These are phyloP conservation scores for Squalus acanthias DNA, from an alignment of 2,797 vertebrate genomes.

Conservation along the genomic window DNA sequence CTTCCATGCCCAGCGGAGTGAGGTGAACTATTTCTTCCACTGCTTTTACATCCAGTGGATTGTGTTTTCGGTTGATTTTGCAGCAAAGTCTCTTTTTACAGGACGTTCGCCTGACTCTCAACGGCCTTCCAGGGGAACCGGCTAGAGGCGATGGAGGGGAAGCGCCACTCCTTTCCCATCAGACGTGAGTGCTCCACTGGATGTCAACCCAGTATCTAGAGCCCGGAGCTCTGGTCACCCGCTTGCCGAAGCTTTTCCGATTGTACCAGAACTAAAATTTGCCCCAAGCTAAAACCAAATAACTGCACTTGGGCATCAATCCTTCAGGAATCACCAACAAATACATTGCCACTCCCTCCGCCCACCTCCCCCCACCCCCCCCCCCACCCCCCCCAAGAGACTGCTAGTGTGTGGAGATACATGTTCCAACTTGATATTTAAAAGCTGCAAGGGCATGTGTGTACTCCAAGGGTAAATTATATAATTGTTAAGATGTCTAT, in stretches of 20 bases:
- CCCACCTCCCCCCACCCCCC: not conserved
- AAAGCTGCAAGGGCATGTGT: not conserved
- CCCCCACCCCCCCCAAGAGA: not conserved
- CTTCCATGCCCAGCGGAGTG: not conserved
- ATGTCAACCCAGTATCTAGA: not conserved
- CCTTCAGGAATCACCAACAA: not conserved
- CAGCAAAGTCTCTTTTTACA: not conserved
- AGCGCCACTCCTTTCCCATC: not conserved
- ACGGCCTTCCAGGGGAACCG: not conserved
- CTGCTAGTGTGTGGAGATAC: not conserved
- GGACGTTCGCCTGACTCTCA: not conserved
- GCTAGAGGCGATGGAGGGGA: not conserved
- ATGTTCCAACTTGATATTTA: not conserved
- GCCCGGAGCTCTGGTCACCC: not conserved
- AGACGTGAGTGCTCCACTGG: not conserved
- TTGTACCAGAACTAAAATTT: not conserved
- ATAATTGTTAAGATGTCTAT: not conserved
- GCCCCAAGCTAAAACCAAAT: not conserved
- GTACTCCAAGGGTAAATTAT: not conserved
- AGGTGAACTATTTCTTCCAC: not conserved
- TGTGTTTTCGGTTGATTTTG: not conserved
- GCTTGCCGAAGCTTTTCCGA: not conserved
- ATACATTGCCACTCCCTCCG: not conserved
- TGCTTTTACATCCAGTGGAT: not conserved
- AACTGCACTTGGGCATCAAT: not conserved